Evolutionary conservation across 2,113 vertebrate species (phyloP).

Genomic region (Pogona vitticeps): DNA sequence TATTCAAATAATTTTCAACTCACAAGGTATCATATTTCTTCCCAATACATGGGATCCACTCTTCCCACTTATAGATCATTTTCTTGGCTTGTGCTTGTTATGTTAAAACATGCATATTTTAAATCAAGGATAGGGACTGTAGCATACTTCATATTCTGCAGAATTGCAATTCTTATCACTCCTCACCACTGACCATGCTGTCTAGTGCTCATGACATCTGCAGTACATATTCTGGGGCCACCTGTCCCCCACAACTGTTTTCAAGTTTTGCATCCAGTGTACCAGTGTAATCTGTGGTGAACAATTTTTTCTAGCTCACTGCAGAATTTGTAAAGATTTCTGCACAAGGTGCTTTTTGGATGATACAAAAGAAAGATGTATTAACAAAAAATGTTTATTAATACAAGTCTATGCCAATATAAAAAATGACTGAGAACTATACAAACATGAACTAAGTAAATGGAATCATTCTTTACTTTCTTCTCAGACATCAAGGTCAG

Average conservation of each 20-base stretch:
- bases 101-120: neutral
- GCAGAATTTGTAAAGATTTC: accelerated
- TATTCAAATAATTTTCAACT: neutral
- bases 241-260: neutral
- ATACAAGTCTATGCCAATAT: neutral
- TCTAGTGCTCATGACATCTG: neutral
- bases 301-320: neutral
- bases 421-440: constrained; percentile 38
- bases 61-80: neutral
- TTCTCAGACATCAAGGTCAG: neutral
- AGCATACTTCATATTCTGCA: neutral
- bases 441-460: neutral
- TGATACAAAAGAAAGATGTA: neutral
- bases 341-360: neutral
- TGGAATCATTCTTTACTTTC: neutral
- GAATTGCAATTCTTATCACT: neutral
- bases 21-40: neutral
- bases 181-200: neutral
- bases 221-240: neutral
- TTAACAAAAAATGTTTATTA: constrained; percentile 26
- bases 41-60: neutral
- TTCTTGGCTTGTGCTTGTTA: neutral
- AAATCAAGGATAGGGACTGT: neutral
- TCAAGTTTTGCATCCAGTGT: neutral
- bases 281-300: neutral